Evolutionary conservation across 2,888 invertebrate species (phyloP).

Genomic region (Synergus japonicus): DNA sequence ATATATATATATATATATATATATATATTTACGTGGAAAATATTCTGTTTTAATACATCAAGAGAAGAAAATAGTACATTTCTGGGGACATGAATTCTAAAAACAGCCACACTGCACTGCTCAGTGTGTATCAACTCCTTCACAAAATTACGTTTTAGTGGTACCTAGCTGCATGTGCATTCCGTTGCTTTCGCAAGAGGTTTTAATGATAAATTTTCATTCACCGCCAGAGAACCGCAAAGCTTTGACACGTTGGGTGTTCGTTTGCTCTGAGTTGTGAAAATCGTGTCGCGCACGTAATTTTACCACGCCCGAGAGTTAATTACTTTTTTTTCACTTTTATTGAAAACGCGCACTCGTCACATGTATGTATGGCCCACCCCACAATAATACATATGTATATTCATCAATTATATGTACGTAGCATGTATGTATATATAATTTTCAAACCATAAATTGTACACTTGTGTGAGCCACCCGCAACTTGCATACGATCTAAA

Average conservation of each 20-base stretch:
- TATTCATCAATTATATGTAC: not conserved
- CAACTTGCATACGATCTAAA: not conserved
- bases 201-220: conserved; percentile 37
- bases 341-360: not conserved
- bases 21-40: no score
- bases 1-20: no score
- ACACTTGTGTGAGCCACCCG: conserved; percentile 2
- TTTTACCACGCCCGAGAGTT: conserved; percentile 32
- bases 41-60: not conserved
- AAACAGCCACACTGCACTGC: not conserved
- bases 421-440: not conserved
- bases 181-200: conserved; percentile 17
- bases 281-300: conserved; percentile 35
- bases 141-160: conserved; percentile 23
- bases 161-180: conserved; percentile 13
- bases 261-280: conserved; percentile 33
- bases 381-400: not conserved
- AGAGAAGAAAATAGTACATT: not conserved
- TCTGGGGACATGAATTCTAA: not conserved
- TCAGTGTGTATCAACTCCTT: conserved; percentile 18
- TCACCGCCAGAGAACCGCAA: conserved; percentile 7
- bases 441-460: conserved; percentile 20
- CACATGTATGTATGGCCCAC: not conserved
- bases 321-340: conserved; percentile 14
- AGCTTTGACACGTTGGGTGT: conserved; percentile 38